Base-by-base conservation (phyloP, 1,140 invertebrate species). In the Nixonia krombeini region DNA sequence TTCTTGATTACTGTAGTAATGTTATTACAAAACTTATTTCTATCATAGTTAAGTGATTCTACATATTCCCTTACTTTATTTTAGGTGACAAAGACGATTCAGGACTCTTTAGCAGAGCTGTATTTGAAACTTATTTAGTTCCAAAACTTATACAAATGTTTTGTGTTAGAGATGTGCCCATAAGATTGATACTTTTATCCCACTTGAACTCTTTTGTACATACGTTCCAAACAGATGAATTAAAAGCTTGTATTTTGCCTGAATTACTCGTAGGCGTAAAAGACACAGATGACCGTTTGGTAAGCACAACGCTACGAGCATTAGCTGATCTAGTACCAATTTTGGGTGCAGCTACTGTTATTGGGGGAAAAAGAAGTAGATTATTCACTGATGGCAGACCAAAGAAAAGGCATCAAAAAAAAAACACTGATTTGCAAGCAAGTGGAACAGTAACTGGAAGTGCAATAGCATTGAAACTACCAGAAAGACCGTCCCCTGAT, bases 301-400 rank as follows among this genome's bases (percentile, higher is more conserved):
- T 96, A 0, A 88, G 91, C 16, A 88, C 90, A 47, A 96, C 94
- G 4, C 78, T 96, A 28, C 87, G 88, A 35, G 91, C 91, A 46
- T 80, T 96, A 21, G 93, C 94, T 28, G 91, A 94, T 75, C 76
- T 96, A 28, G 91, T 96, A 15, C 91, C 93, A 1, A 89, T 96
- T 52, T 81, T 96, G 13, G 94, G 94, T 26, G 90, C 92, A 10
- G 88, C 90, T 0, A 87, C 89, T 12, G 93, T 96, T 0, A 91
- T 96, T 35, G 93, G 94, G 8, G 92, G 93, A 0, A 91, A 92
- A 70, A 87, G 94, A 47, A 88, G 88, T 0, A 91, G 91, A 80
- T 84, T 94, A 29, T 96, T 96, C 72, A 91, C 91, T 2, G 93
- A 95, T 79, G 94, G 93, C 7, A 86, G 91, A 62, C 94, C 94